A percentile compares a stretch with the other conserved stretches of the same genome.
phyloP scores from a whole-genome alignment of 2,888 invertebrate species.

The Hipparchia semele region DNA sequence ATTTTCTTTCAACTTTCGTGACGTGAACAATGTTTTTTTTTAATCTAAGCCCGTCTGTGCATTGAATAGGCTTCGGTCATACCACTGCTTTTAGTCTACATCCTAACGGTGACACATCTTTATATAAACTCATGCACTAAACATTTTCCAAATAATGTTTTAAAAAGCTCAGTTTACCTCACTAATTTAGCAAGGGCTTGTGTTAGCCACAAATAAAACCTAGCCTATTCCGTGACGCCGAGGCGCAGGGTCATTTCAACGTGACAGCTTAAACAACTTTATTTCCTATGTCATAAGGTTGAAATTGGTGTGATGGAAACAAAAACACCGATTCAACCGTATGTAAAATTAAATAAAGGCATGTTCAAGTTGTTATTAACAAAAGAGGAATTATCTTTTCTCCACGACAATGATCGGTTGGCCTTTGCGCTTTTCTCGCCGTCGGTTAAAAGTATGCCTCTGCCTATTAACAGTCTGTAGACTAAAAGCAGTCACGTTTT shows the following conservation, averaged over 20 bases:
- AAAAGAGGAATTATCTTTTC: too few species aligned
- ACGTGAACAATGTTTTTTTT: not conserved
- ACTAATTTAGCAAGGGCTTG: not conserved
- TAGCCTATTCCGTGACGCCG: not conserved
- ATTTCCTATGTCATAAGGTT: too few species aligned
- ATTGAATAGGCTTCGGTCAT: conserved; percentile 2
- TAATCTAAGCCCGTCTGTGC: conserved; percentile 26
- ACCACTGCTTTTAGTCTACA: conserved; percentile 40
- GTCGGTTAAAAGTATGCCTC: not conserved
- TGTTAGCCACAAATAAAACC: not conserved
- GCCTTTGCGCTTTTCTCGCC: not conserved
- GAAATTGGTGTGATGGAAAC: too few species aligned
- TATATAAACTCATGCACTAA: conserved; percentile 13
- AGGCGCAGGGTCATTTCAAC: too few species aligned
- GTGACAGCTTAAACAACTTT: too few species aligned
- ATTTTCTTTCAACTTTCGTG: not conserved
- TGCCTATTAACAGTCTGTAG: conserved; percentile 17
- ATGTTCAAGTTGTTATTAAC: too few species aligned
- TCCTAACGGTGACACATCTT: conserved; percentile 16
- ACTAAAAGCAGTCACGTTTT: conserved; percentile 52
- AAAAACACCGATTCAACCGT: too few species aligned
- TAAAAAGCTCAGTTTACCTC: not conserved
- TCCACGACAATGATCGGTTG: not conserved
- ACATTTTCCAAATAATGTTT: not conserved
- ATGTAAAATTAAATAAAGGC: too few species aligned